phyloP scores from a whole-genome alignment of 2,888 invertebrate genomes.

The Drosophila greeni region DNA sequence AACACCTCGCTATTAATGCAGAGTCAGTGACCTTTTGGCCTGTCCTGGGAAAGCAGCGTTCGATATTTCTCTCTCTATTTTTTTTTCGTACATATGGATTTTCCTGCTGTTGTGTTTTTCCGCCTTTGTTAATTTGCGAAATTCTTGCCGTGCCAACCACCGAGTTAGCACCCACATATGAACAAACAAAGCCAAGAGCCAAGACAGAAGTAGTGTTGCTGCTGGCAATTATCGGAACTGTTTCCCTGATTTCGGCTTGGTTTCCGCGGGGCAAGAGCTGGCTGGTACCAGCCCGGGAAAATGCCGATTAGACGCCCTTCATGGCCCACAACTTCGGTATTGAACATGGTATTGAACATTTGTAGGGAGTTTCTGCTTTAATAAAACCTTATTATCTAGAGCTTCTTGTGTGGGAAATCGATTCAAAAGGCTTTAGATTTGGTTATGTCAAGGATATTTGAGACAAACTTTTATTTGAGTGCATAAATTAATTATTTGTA shows the following conservation, averaged over 20 bases:
- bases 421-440: background rate
- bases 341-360: background rate
- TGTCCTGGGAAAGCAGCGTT: conserved; percentile 44
- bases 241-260: conserved; percentile 20
- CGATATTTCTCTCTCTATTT: conserved; percentile 17
- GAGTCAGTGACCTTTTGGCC: conserved; percentile 47
- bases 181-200: conserved; percentile 24
- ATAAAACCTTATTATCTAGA: background rate
- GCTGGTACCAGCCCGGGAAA: background rate
- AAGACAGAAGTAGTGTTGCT: conserved; percentile 38
- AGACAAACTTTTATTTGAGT: too few species aligned
- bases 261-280: background rate
- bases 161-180: conserved; percentile 61
- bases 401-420: background rate
- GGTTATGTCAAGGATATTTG: background rate
- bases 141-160: conserved; percentile 57
- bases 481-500: too few species aligned
- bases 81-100: conserved; percentile 18
- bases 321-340: conserved; percentile 34
- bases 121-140: conserved; percentile 66
- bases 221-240: conserved; percentile 51
- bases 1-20: conserved; percentile 42
- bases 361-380: background rate
- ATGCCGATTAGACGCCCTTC: background rate
- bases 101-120: conserved; percentile 44